Evolutionary conservation across 2,113 vertebrate species (phyloP).

Genomic region (Ageneiosus marmoratus): DNA sequence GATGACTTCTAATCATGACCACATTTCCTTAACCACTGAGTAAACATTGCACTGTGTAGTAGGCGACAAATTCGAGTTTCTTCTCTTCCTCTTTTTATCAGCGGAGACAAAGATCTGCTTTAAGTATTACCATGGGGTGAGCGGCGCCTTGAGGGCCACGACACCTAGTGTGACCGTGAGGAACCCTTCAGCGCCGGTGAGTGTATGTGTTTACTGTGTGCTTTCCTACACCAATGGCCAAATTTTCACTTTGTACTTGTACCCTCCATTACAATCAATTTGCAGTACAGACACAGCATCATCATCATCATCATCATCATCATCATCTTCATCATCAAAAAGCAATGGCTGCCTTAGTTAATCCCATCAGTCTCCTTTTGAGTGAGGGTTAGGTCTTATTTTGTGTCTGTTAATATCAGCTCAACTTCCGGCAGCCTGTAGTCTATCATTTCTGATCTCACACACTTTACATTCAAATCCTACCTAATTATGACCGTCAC

Average conservation of each 20-base stretch:
- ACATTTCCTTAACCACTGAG: not conserved
- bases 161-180: constrained; percentile 86
- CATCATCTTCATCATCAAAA: too few species aligned
- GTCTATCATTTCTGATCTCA: constrained; percentile 37
- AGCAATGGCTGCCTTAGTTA: not conserved
- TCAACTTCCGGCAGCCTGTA: not conserved
- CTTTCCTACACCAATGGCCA: not conserved
- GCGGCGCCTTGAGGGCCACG: constrained; percentile 82
- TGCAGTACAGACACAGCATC: not conserved
- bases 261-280: not conserved
- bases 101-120: constrained; percentile 92
- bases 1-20: too few species aligned
- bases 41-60: not conserved
- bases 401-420: constrained; percentile 32
- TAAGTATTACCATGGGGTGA: constrained; percentile 89
- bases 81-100: constrained; percentile 62
- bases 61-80: not conserved
- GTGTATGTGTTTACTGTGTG: constrained; percentile 42
- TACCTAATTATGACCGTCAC: not conserved
- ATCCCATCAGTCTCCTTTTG: not conserved
- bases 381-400: constrained; percentile 23
- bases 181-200: constrained; percentile 84
- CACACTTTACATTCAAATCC: not conserved
- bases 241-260: not conserved
- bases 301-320: not conserved